Percentiles rank a stretch among this genome's conserved stretches.
phyloP scores from a whole-genome alignment of 2,797 vertebrate species.

The Hippopotamyrus pictus region DNA sequence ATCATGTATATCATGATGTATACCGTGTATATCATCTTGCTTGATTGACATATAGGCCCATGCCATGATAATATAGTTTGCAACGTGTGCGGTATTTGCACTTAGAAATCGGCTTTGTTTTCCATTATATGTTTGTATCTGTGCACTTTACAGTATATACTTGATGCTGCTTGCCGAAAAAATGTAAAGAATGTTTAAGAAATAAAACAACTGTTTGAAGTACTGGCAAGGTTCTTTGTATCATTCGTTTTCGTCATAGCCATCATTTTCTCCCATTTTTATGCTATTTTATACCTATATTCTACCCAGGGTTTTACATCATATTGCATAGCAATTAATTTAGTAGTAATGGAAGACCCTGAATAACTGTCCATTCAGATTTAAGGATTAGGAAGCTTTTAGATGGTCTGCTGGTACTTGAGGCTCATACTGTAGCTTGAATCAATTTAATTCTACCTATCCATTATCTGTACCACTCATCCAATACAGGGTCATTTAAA shows the following conservation, averaged over 20 bases:
- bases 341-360: background rate
- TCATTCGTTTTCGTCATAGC: background rate
- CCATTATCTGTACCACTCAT: background rate
- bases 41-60: background rate
- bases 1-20: too few relatives aligned
- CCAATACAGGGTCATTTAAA: background rate
- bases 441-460: background rate
- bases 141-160: background rate
- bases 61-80: background rate
- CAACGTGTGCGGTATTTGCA: background rate
- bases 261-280: background rate
- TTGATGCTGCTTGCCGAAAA: background rate
- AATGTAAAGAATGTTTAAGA: background rate
- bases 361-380: background rate
- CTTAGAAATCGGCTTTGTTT: background rate
- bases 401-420: background rate
- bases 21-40: background rate
- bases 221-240: background rate
- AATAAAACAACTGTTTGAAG: background rate
- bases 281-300: background rate
- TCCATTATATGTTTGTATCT: background rate
- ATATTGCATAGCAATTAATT: background rate
- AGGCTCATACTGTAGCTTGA: background rate
- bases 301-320: background rate
- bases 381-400: background rate